Base-by-base conservation (phyloP, 2,797 vertebrate genomes). In the Momotus momota region DNA sequence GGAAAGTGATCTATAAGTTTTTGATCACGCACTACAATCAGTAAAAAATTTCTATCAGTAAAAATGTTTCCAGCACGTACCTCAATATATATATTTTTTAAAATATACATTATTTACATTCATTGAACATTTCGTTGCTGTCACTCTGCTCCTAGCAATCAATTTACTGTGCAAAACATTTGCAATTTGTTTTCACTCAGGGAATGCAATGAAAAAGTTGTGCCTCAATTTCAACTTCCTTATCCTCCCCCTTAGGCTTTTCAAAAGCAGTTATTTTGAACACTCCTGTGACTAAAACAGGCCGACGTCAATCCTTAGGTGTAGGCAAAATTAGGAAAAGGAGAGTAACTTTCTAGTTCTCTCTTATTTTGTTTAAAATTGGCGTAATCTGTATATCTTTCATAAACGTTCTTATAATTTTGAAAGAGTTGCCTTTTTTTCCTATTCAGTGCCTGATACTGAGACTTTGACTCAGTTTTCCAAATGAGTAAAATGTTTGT, bases 341-440 rank as follows among this genome's bases (percentile, higher is more conserved):
- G 31, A 85, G 51, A 80, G n/a, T 8, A 69, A 17, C 67, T 94
- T 93, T 75, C 38, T 67, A 35, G 9, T 41, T 43, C 18, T 81
- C 21, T 70, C 33, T 78, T 84, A 51, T 8, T 83, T 78, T 92
- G 15, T 75, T 92, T 88, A 31, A 88, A 90, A 86, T 22, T 62
- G 49, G 9, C 41, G 26, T 71, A 16, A 88, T 65, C 29, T 60
- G 22, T 80, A n/a, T 22, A 46, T 77, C 70, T 55, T 62, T 65
- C 52, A 17, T 62, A 78, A 77, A 84, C 48, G 26, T 45, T 81
- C 61, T 27, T 49, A 58, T 66, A 84, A 66, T 81, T 73, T 57
- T 88, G 8, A 23, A 84, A 78, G 19, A 48, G 29, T 81, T 75
- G 33, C 22, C 33, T 81, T 91, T 96, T 86, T 96, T 89, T 83